Percentiles rank a stretch among this genome's conserved stretches.
phyloP scores from a whole-genome alignment of 2,797 vertebrate genomes.

The Betta splendens region DNA sequence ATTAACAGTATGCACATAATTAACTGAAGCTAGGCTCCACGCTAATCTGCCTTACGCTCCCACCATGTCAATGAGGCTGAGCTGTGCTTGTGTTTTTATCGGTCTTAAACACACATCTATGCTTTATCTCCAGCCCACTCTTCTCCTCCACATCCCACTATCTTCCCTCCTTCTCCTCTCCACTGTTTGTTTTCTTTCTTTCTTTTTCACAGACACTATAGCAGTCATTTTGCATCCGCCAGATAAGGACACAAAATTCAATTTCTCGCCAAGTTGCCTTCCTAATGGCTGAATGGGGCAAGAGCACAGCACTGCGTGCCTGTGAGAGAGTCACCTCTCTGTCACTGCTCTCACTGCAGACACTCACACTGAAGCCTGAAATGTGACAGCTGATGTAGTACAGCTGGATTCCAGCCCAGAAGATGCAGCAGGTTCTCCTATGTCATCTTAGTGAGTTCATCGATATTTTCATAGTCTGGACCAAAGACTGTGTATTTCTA shows the following conservation, averaged over 20 bases:
- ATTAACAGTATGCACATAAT: slow-evolving; percentile 69
- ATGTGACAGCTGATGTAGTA: neutral
- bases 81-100: slow-evolving; percentile 42
- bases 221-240: slow-evolving; percentile 66
- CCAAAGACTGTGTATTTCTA: too few relatives aligned
- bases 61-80: slow-evolving; percentile 51
- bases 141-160: slow-evolving; percentile 15
- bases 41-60: slow-evolving; percentile 53
- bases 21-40: slow-evolving; percentile 56
- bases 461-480: too few relatives aligned
- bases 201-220: slow-evolving; percentile 37
- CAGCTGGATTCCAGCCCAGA: accelerated
- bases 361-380: slow-evolving; percentile 2
- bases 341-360: slow-evolving; percentile 19
- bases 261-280: slow-evolving; percentile 72
- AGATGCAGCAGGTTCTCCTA: neutral
- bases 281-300: slow-evolving; percentile 57
- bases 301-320: slow-evolving; percentile 6
- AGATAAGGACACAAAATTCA: slow-evolving; percentile 78
- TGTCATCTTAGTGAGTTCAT: too few relatives aligned
- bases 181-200: slow-evolving; percentile 33
- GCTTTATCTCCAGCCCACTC: slow-evolving; percentile 27
- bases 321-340: slow-evolving; percentile 12
- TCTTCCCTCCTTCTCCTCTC: slow-evolving; percentile 21
- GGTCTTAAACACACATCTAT: slow-evolving; percentile 33